phyloP scores from a whole-genome alignment of 2,113 vertebrate genomes.

The Rhinichthys klamathensis region DNA sequence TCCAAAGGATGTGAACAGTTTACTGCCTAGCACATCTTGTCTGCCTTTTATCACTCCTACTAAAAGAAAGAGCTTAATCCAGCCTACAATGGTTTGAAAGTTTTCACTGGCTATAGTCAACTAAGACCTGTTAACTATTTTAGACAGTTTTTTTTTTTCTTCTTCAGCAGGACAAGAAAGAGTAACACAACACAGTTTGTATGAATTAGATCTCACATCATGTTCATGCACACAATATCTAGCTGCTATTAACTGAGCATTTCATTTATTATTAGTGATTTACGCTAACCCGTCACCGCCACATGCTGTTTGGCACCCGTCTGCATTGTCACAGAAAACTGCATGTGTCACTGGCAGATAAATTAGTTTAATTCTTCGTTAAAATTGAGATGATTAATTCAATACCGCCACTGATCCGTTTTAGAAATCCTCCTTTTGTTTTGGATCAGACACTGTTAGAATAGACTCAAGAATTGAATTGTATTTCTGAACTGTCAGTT shows the following conservation, averaged over 20 bases:
- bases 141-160: not conserved
- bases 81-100: not conserved
- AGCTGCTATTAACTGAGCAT: slow-evolving; percentile 16
- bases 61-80: not conserved
- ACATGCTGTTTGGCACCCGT: slow-evolving; percentile 18
- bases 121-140: not conserved
- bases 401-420: slow-evolving; percentile 19
- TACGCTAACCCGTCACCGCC: slow-evolving; percentile 30
- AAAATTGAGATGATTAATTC: slow-evolving; percentile 54
- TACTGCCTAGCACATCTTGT: not conserved
- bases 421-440: slow-evolving; percentile 45
- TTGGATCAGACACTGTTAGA: slow-evolving; percentile 12
- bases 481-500: not conserved
- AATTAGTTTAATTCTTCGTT: slow-evolving; percentile 49
- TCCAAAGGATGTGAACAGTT: not conserved
- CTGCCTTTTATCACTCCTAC: not conserved
- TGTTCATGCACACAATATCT: not conserved
- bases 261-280: slow-evolving; percentile 34
- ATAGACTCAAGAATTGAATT: slow-evolving; percentile 3
- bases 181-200: not conserved
- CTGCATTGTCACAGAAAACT: slow-evolving; percentile 11
- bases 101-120: not conserved
- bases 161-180: not conserved
- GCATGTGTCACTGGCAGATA: slow-evolving; percentile 42
- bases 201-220: not conserved